Evolutionary conservation across 2,888 invertebrate genomes (phyloP).

Genomic region (Ectropis crepuscularia): DNA sequence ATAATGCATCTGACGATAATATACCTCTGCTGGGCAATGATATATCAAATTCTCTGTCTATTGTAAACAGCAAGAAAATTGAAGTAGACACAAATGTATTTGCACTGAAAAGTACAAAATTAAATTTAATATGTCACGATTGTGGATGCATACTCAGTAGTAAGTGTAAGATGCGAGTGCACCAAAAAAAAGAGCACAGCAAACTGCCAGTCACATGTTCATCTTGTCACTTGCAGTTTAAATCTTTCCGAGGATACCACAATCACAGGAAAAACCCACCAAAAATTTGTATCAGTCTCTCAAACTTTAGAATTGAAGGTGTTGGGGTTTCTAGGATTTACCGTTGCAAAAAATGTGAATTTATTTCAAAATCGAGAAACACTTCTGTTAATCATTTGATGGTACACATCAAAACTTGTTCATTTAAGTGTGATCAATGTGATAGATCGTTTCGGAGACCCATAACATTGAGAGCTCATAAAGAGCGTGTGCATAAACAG

Average conservation of each 20-base stretch:
- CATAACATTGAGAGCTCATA: conserved; percentile 62
- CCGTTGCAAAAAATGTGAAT: conserved; percentile 58
- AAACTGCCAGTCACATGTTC: conserved; percentile 48
- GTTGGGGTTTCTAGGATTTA: conserved; percentile 31
- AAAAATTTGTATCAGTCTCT: conserved; percentile 28
- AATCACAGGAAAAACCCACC: conserved; percentile 37
- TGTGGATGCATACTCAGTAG: conserved; percentile 57
- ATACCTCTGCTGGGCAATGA: not conserved
- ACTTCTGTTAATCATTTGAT: conserved; percentile 55
- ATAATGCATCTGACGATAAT: not conserved
- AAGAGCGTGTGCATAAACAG: conserved; percentile 39
- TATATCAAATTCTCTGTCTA: not conserved
- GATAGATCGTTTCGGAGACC: conserved; percentile 58
- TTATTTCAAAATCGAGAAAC: conserved; percentile 41
- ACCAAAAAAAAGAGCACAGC: conserved; percentile 55
- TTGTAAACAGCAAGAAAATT: not conserved
- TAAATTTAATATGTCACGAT: conserved; percentile 59
- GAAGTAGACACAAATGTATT: not conserved
- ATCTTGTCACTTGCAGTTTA: conserved; percentile 48
- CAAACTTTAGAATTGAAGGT: conserved; percentile 33
- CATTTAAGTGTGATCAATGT: conserved; percentile 63
- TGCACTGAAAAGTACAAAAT: conserved; percentile 40
- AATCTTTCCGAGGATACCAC: conserved; percentile 42
- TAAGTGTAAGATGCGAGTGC: conserved; percentile 60
- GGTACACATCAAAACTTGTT: conserved; percentile 62